A percentile compares a stretch with the other conserved stretches of the same genome.
Conservation (phyloP, 1,140 invertebrate species). For the Cheumatopsyche charites region DNA sequence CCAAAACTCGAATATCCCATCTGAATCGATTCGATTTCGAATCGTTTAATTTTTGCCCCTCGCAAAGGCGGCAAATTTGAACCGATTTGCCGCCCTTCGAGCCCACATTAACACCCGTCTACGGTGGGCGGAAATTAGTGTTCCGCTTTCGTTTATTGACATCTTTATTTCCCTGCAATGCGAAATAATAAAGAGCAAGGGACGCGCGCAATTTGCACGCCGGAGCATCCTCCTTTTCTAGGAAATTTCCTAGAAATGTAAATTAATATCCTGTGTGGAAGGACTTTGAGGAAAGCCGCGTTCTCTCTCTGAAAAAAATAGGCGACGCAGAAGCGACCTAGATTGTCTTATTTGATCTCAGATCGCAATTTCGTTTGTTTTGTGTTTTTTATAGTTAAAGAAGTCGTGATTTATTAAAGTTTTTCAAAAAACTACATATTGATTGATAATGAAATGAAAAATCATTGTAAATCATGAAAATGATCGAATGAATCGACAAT, state of each 20-base stretch:
- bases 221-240: background rate
- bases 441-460: too few relatives aligned
- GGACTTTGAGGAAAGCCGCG: background rate
- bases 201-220: conserved; percentile 26
- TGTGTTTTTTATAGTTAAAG: too few relatives aligned
- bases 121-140: conserved; percentile 36
- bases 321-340: background rate
- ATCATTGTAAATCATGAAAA: too few relatives aligned
- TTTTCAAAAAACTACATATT: too few relatives aligned
- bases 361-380: background rate
- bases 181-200: conserved; percentile 22
- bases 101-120: background rate
- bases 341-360: background rate
- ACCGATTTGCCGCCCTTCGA: too few relatives aligned
- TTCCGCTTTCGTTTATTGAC: conserved; percentile 42
- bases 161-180: conserved; percentile 33
- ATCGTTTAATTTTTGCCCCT: too few relatives aligned
- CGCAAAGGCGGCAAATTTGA: too few relatives aligned
- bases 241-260: conserved; percentile 27
- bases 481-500: too few relatives aligned
- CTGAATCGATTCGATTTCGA: too few relatives aligned
- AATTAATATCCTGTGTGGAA: conserved; percentile 25
- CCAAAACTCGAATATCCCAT: too few relatives aligned
- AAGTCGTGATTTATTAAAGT: too few relatives aligned
- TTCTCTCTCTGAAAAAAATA: background rate